A percentile compares a stretch with the other conserved stretches of the same genome.
phyloP scores from a whole-genome alignment of 2,888 invertebrate species.

The Elegia similella region DNA sequence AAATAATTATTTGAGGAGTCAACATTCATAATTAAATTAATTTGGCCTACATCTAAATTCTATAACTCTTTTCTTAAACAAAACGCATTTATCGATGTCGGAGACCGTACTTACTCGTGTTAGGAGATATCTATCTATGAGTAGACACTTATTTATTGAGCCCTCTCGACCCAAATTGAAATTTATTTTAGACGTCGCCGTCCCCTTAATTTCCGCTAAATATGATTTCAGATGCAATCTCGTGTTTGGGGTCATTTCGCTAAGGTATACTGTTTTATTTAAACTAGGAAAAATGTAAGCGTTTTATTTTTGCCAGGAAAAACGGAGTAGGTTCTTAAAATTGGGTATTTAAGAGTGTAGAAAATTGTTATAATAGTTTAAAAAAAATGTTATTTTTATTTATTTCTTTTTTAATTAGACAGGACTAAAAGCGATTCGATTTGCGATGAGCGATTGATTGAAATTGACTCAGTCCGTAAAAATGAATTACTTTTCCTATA shows the following conservation, averaged over 20 bases:
- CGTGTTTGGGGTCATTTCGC: constrained; percentile 59
- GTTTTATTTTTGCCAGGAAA: background rate
- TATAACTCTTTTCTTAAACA: background rate
- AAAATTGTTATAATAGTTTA: background rate
- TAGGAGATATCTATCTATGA: constrained; percentile 41
- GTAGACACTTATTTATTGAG: constrained; percentile 45
- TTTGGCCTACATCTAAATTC: no score
- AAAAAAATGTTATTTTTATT: background rate
- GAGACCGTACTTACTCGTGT: constrained; percentile 31
- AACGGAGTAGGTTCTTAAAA: background rate
- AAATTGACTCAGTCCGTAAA: no score
- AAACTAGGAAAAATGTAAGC: background rate
- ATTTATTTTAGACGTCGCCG: constrained; percentile 68
- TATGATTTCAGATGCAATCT: constrained; percentile 74
- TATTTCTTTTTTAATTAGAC: no score
- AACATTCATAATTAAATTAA: no score
- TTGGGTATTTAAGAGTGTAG: background rate
- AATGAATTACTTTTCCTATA: no score
- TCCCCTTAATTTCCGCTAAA: constrained; percentile 73
- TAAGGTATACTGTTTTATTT: constrained; percentile 31
- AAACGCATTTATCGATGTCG: constrained; percentile 7
- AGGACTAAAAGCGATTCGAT: no score
- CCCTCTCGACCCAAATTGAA: constrained; percentile 67
- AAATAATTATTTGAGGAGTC: no score
- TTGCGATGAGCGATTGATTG: no score